Percentiles rank a stretch among this genome's conserved stretches.
phyloP scores from a whole-genome alignment of 1,140 invertebrate species.

The Psix sp. region DNA sequence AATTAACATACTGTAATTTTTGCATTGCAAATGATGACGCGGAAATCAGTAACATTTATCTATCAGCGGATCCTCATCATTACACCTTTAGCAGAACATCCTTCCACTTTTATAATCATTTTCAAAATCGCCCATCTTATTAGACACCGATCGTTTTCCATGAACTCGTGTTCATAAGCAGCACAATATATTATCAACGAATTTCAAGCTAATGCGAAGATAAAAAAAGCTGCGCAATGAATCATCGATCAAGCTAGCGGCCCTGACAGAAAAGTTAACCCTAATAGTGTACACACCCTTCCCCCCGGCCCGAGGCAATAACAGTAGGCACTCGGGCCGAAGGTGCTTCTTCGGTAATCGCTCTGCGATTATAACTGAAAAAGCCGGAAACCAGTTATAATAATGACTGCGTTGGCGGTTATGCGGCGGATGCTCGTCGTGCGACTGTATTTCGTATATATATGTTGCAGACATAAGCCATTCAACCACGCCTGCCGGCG shows the following conservation, averaged over 20 bases:
- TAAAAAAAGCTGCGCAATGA: conserved; percentile 33
- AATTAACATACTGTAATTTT: no score
- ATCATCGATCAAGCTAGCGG: conserved; percentile 43
- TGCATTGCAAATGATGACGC: no score
- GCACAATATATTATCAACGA: no score
- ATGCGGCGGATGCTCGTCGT: conserved; percentile 42
- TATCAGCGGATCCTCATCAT: no score
- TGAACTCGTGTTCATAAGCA: no score
- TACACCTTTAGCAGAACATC: no score
- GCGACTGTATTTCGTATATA: conserved; percentile 42
- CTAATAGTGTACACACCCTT: conserved; percentile 67
- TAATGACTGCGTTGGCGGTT: conserved; percentile 57
- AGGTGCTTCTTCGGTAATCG: conserved; percentile 75
- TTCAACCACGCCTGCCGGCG: conserved; percentile 42
- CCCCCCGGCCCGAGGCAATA: conserved; percentile 62
- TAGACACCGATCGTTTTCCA: no score
- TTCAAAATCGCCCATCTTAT: no score
- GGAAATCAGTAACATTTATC: no score
- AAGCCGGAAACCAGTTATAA: conserved; percentile 77
- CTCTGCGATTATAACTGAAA: conserved; percentile 74
- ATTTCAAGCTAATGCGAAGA: conserved; percentile 1
- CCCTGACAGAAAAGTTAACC: conserved; percentile 61
- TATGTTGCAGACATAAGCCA: conserved; percentile 12
- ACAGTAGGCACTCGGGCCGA: conserved; percentile 74
- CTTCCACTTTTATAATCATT: no score